Evolutionary conservation across 92 coral and sea anemone genomes (phyloP), one percentile per base, ranked within the genome.

Genomic region (Phenganax subtilis): DNA sequence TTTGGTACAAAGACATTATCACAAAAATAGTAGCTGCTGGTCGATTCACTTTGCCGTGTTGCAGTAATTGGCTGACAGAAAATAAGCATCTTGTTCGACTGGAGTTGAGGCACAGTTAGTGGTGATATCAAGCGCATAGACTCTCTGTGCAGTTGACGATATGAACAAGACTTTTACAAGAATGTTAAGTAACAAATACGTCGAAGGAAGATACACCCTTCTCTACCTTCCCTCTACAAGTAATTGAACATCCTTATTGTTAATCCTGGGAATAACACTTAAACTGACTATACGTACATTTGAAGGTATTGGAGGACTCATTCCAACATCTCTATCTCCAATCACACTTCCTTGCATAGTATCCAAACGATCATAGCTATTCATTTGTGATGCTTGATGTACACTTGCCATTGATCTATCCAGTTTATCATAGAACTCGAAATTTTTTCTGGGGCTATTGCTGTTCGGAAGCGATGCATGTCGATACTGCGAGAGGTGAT

Each of bases 291-390:
- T 65, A 63, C 74, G 9, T 64, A 79, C 74, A 79, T 27, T 64
- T 44, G 61, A 55, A 10, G 83, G 71, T 63, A 17, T n/a, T 79
- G 83, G 83, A 16, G 83, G 83, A 56, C 83, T 79, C 51, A 65
- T 51, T 51, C 72, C 55, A 1, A 47, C 25, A n/a, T 63, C 60
- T 47, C 37, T 67, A 59, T 55, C 81, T 56, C 12, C 28, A 25
- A 59, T 31, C 70, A 76, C 55, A 14, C 69, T 79, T 25, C 68
- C 74, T 60, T 79, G 83, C 83, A 79, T 79, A 14, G 27, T 65
- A 27, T 63, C 63, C 27, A 79, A 53, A 12, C 62, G 83, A 79
- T 79, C 83, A 20, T 79, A 79, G 30, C 83, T 79, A 47, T 54
- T 79, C 72, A 52, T 27, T 52, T 54, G 44, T 0, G 52, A 30